phyloP scores from a whole-genome alignment of 2,113 vertebrate genomes.

The Chlamydotis undulata region DNA sequence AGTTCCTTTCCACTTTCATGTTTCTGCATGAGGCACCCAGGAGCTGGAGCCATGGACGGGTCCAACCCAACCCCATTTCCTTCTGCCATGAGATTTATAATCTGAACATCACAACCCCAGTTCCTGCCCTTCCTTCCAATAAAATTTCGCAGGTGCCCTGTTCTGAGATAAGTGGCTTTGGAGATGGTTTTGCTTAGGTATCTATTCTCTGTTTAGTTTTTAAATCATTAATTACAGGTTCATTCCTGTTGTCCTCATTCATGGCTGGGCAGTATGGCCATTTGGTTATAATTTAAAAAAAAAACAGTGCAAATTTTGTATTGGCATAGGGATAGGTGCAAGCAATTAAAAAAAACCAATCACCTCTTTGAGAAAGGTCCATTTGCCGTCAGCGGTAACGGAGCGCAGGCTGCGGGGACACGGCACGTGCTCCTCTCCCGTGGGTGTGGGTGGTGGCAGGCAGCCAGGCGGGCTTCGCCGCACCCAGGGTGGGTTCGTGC shows the following conservation, averaged over 20 bases:
- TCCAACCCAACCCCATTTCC: neutral
- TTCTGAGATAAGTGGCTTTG: neutral
- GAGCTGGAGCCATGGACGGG: neutral
- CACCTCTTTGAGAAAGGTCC: neutral
- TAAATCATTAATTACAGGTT: neutral
- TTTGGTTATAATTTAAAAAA: neutral
- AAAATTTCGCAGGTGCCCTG: neutral
- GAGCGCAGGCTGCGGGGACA: slow-evolving; percentile 16
- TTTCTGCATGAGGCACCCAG: neutral
- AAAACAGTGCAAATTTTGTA: neutral
- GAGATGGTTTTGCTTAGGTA: neutral
- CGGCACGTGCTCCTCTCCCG: neutral
- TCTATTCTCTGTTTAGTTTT: neutral
- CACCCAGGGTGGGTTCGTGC: neutral
- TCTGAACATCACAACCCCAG: neutral
- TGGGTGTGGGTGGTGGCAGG: neutral
- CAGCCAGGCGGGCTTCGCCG: neutral
- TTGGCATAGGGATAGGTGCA: neutral
- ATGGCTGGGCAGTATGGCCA: neutral
- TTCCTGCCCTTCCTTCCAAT: neutral
- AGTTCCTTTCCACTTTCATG: neutral
- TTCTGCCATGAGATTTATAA: neutral
- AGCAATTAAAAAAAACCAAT: too few species aligned
- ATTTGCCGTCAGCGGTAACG: neutral
- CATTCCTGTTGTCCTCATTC: neutral